Evolutionary conservation across 2,797 vertebrate genomes (phyloP), one percentile per base, ranked within the genome.

Genomic region (Halcyon chelicuti): DNA sequence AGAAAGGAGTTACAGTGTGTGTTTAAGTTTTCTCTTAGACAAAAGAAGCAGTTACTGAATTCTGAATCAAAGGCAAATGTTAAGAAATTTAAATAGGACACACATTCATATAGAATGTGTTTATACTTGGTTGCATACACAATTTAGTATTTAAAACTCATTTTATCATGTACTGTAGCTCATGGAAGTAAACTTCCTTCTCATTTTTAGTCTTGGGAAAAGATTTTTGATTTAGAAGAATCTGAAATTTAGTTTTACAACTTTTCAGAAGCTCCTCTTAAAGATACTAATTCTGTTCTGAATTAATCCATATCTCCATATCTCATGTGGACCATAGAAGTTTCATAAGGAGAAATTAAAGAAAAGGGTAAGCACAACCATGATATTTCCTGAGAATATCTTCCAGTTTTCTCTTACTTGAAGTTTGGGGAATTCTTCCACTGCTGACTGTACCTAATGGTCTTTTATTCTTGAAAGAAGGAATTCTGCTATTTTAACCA

Each of bases 91-190:
- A 90, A 88, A 85, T 78, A 82, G 77, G 77, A 37, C 54, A 67
- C 7, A 60, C 18, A 47, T 71, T 89, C 33, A 46, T 63, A 58
- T 3, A 33, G 44, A 83, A 80, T 84, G 5, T 57, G 8, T 58
- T 95, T 94, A 16, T 84, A 75, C 39, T 86, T 90, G 14, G 21
- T 44, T 78, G 28, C n/a, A 57, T 75, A 78, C 35, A 78, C 49
- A 3, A 49, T 86, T 86, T 88, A 93, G 65, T 84, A 95, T 74
- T 88, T 92, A 72, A 93, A 80, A 92, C 18, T 20, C 15, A 16
- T 92, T 90, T 93, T 93, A 71, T 83, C 49, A 46, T 89, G 21
- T 63, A 22, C 7, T 39, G n/a, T 60, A 93, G 23, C 52, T 82
- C 23, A 31, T 63, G 54, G 39, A 96, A 88, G 49, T 73, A 63